A percentile compares a stretch with the other conserved stretches of the same genome.
These are phyloP conservation scores for Drosophila busckii DNA, from an alignment of 1,140 invertebrate species.

Conservation along the genomic window DNA sequence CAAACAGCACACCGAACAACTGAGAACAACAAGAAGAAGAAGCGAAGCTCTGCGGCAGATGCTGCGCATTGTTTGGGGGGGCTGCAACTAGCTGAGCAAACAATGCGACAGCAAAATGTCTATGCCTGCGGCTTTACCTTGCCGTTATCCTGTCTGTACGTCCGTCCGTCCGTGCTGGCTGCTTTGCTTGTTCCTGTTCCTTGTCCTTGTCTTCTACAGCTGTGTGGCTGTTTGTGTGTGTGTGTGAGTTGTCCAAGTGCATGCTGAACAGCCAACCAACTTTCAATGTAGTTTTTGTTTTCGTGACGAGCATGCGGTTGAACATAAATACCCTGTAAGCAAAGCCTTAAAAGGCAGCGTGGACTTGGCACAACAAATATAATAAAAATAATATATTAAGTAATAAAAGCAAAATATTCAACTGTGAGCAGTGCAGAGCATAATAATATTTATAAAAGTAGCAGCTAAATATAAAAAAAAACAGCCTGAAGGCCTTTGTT, in stretches of 20 bases:
- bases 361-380: too few species aligned
- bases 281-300: slow-evolving; percentile 48
- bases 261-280: slow-evolving; percentile 9
- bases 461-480: too few species aligned
- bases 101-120: slow-evolving; percentile 53
- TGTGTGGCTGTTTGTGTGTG: neutral
- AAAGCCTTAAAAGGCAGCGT: neutral
- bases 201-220: neutral
- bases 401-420: too few species aligned
- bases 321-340: slow-evolving; percentile 25
- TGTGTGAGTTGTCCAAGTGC: slow-evolving; percentile 17
- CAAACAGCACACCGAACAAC: slow-evolving; percentile 17
- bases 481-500: too few species aligned
- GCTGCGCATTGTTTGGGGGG: slow-evolving; percentile 31
- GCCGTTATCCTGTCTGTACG: neutral
- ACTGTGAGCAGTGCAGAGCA: too few species aligned
- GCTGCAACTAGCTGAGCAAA: slow-evolving; percentile 36
- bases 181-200: slow-evolving; percentile 5
- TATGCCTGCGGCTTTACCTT: neutral
- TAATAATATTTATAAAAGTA: too few species aligned
- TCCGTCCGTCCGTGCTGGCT: neutral
- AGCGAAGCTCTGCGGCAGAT: too few species aligned
- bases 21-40: neutral
- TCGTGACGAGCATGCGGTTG: slow-evolving; percentile 55
- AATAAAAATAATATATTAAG: too few species aligned